These are phyloP conservation scores for Cinclus mexicanus DNA, from an alignment of 2,113 vertebrate genomes.

Conservation along the genomic window DNA sequence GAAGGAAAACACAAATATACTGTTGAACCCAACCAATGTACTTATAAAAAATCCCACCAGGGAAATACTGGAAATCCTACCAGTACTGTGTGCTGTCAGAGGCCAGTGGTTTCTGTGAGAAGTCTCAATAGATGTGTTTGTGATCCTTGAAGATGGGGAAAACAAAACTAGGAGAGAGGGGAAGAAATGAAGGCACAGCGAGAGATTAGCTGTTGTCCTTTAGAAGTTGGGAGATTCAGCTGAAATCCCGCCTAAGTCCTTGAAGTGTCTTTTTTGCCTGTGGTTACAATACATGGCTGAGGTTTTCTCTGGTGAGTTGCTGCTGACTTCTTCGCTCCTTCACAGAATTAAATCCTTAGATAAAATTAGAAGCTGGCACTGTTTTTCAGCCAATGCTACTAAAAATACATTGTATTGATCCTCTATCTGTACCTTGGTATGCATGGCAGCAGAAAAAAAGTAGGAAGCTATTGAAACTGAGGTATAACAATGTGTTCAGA, in stretches of 20 bases:
- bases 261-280: not conserved
- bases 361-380: slow-evolving; percentile 40
- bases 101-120: not conserved
- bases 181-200: not conserved
- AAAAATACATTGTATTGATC: slow-evolving; percentile 39
- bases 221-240: not conserved
- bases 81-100: fast-evolving
- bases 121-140: not conserved
- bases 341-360: slow-evolving; percentile 10
- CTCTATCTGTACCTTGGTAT: not conserved
- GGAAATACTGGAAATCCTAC: not conserved
- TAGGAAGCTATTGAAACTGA: slow-evolving; percentile 2
- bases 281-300: not conserved
- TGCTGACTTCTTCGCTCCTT: not conserved
- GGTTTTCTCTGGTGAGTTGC: not conserved
- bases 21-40: not conserved
- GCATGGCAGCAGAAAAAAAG: not conserved
- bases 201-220: not conserved
- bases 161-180: not conserved
- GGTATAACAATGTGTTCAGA: not conserved
- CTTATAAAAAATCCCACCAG: not conserved
- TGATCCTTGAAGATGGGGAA: not conserved
- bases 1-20: not conserved
- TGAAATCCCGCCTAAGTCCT: not conserved
- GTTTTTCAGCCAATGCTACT: not conserved